Base-by-base conservation (phyloP, 2,888 invertebrate species). In the Callyntrura sp. region DNA sequence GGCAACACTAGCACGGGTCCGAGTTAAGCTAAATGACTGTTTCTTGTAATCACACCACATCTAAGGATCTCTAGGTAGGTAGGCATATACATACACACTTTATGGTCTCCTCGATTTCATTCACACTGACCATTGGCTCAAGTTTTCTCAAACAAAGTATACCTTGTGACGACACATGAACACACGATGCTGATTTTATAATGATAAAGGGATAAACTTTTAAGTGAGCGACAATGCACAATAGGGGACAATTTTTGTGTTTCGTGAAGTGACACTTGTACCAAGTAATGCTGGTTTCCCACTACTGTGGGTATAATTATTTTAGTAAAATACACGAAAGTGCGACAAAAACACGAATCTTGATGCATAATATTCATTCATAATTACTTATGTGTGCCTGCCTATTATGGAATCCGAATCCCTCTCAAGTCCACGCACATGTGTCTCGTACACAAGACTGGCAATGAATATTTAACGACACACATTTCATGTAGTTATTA, bases 401-500 rank as follows among this genome's bases (percentile, higher is more conserved):
- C 23, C 11, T 20, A 68, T 0, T 68, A 35, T 35, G 5, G 62
- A 62, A 25, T 28, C n/a, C n/a, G 62, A 62, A 25, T 11, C 60
- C 11, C 17, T n/a, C 20, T 12, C 2, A 9, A 60, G 17, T 60
- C 17, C 17, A 8, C 20, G 20, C n/a, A 20, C 23, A 9, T 9
- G 20, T n/a, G 62, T 3, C 23, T 20, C 9, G 11, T 23, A 9
- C 23, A 11, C 20, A 23, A 20, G 62, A 35, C 62, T 62, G 51
- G 51, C 35, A 35, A 2, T 62, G 62, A 25, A 25, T 23, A 62
- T 62, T n/a, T n/a, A 68, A 43, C 57, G 51, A 65, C 51, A 85
- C 23, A 82, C 45, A 70, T 68, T 14, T 2, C 6, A 14, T 17
- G 51, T 35, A 35, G 3, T 2, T 35, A 76, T 28, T 51, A n/a